Conservation (phyloP, 2,113 vertebrate species). For the Australoheros scitulus region DNA sequence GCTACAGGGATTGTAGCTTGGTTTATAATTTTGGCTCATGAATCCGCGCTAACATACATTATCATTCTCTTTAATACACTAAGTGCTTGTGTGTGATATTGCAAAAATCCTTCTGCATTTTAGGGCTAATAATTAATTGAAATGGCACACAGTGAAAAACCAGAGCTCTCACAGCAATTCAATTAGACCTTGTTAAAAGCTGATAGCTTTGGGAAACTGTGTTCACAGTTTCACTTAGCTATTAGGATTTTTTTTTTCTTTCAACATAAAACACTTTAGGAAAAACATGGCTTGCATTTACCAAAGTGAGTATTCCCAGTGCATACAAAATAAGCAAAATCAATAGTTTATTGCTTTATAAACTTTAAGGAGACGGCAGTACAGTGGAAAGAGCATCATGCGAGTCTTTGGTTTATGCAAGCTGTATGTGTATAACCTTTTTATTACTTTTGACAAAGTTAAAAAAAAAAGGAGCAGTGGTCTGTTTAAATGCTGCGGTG, state of each 20-base stretch:
- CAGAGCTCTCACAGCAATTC: conserved; percentile 78
- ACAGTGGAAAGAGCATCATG: not conserved
- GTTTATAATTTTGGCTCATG: conserved; percentile 78
- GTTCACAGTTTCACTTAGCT: conserved; percentile 75
- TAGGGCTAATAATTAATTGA: conserved; percentile 82
- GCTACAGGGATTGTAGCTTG: conserved; percentile 78
- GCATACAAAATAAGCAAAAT: conserved; percentile 11
- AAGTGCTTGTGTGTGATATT: conserved; percentile 80
- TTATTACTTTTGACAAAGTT: not conserved
- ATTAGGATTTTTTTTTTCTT: conserved; percentile 56
- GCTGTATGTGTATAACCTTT: conserved; percentile 18
- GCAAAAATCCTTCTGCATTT: conserved; percentile 78
- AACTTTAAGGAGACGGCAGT: not conserved
- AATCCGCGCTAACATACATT: conserved; percentile 74
- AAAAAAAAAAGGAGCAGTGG: not conserved
- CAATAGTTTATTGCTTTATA: conserved; percentile 2
- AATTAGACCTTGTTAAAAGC: conserved; percentile 82
- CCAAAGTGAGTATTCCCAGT: not conserved
- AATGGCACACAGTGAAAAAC: conserved; percentile 79
- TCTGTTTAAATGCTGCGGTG: not conserved
- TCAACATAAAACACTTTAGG: conserved; percentile 46
- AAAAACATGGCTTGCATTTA: conserved; percentile 41
- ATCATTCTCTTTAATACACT: conserved; percentile 80
- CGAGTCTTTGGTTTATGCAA: conserved; percentile 17
- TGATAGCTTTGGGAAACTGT: conserved; percentile 78